phyloP scores from a whole-genome alignment of 2,797 vertebrate genomes.

The Pangasius larnaudii region DNA sequence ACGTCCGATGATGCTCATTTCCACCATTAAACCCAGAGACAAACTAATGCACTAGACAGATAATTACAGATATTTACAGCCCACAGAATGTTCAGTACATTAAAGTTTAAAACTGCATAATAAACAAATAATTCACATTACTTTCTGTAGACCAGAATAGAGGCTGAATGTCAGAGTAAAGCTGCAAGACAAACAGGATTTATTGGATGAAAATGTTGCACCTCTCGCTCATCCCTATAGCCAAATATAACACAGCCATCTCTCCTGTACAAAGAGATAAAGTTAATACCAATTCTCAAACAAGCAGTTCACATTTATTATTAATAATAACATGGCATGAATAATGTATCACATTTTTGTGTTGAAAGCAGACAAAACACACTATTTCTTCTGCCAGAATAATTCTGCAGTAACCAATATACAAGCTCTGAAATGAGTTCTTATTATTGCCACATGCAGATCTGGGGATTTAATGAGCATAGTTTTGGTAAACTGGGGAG shows the following conservation, averaged over 20 bases:
- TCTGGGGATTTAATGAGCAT: neutral
- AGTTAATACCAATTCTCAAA: constrained; percentile 59
- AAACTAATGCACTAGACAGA: neutral
- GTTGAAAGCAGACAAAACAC: constrained; percentile 67
- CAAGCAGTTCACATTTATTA: constrained; percentile 75
- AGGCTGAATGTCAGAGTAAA: constrained; percentile 19
- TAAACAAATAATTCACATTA: constrained; percentile 1
- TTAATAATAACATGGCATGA: constrained; percentile 67
- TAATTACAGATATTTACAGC: constrained; percentile 11
- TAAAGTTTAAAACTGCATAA: constrained; percentile 6
- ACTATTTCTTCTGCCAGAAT: constrained; percentile 49
- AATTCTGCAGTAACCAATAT: constrained; percentile 19
- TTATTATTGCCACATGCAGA: neutral
- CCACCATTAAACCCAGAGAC: neutral
- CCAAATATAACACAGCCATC: constrained; percentile 33
- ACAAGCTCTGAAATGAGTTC: neutral
- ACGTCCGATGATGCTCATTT: neutral
- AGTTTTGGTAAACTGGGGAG: neutral
- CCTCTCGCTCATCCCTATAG: neutral
- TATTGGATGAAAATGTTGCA: constrained; percentile 16
- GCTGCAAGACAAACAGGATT: constrained; percentile 37
- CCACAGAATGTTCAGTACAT: constrained; percentile 11
- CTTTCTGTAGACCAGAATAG: neutral
- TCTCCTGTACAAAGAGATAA: constrained; percentile 30
- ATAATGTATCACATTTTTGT: constrained; percentile 61